phyloP scores from a whole-genome alignment of 2,797 vertebrate genomes.

The Chromis chromis region DNA sequence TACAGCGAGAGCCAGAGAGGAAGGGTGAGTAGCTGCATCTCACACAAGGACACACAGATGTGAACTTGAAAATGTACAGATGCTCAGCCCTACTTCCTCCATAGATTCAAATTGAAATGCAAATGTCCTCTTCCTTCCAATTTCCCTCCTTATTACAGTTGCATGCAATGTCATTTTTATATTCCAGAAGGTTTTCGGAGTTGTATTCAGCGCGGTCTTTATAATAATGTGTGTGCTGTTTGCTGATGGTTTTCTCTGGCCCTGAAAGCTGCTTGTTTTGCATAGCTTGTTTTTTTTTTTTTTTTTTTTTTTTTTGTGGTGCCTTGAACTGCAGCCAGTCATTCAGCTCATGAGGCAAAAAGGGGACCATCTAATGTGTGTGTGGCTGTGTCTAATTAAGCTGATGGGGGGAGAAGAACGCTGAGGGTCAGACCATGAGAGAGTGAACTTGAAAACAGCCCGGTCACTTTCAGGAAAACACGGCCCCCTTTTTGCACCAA shows the following conservation, averaged over 20 bases:
- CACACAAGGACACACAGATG: conserved; percentile 32
- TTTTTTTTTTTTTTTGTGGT: conserved; percentile 40
- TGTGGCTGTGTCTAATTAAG: conserved; percentile 81
- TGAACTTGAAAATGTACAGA: conserved; percentile 30
- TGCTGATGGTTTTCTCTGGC: conserved; percentile 53
- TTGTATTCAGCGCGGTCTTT: conserved; percentile 20
- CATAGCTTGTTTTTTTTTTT: conserved; percentile 57
- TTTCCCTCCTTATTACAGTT: conserved; percentile 1
- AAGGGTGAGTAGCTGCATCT: conserved; percentile 70
- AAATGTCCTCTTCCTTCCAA: neutral
- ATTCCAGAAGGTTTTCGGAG: conserved; percentile 39
- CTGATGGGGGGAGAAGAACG: conserved; percentile 67
- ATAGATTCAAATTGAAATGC: too few species aligned
- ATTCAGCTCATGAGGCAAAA: conserved; percentile 69
- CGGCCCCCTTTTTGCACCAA: conserved; percentile 6
- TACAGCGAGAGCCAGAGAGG: conserved; percentile 18
- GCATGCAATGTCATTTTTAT: conserved; percentile 28
- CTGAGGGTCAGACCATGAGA: conserved; percentile 65
- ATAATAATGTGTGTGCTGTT: conserved; percentile 49
- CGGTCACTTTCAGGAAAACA: conserved; percentile 47
- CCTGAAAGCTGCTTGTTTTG: conserved; percentile 72
- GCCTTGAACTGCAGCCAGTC: conserved; percentile 75
- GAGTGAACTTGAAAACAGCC: conserved; percentile 65
- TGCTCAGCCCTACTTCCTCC: conserved; percentile 5
- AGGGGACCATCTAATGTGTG: conserved; percentile 72